phyloP scores from a whole-genome alignment of 1,140 invertebrate species.

The Papilio polyxenes region DNA sequence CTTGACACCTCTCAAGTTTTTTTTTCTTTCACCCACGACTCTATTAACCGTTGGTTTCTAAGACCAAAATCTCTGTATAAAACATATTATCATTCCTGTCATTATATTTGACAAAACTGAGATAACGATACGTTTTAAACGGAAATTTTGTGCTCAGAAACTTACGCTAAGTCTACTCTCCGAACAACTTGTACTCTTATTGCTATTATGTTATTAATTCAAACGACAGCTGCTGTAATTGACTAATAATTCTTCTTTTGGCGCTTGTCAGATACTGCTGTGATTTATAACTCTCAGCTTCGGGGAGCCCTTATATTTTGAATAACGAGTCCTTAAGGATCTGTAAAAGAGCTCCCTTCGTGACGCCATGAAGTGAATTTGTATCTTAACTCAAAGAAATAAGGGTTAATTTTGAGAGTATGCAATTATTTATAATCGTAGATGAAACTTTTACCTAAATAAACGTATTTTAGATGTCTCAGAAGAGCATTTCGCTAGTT shows the following conservation, averaged over 20 bases:
- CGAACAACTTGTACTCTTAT: not conserved
- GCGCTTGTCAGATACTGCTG: not conserved
- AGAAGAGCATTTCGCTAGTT: not conserved
- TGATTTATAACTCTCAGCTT: slow-evolving; percentile 16
- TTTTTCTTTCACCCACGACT: not conserved
- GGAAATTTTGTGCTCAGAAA: not conserved
- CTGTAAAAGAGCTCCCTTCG: not conserved
- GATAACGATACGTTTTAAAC: no score
- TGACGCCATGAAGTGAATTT: not conserved
- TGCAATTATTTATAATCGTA: not conserved
- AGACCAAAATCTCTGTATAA: no score
- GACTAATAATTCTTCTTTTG: slow-evolving; percentile 22
- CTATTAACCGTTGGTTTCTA: no score
- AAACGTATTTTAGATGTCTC: slow-evolving; percentile 4
- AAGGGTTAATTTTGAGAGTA: not conserved
- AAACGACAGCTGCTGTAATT: not conserved
- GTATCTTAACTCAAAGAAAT: not conserved
- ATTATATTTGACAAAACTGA: no score
- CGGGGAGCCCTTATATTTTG: slow-evolving; percentile 13
- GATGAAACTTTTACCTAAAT: not conserved
- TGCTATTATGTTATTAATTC: slow-evolving; percentile 6
- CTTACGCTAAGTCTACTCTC: not conserved
- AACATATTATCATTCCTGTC: no score
- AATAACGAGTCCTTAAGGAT: slow-evolving; percentile 22
- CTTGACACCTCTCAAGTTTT: no score